These are phyloP conservation scores for Anas platyrhynchos DNA, from an alignment of 2,113 vertebrate genomes.

Conservation along the genomic window DNA sequence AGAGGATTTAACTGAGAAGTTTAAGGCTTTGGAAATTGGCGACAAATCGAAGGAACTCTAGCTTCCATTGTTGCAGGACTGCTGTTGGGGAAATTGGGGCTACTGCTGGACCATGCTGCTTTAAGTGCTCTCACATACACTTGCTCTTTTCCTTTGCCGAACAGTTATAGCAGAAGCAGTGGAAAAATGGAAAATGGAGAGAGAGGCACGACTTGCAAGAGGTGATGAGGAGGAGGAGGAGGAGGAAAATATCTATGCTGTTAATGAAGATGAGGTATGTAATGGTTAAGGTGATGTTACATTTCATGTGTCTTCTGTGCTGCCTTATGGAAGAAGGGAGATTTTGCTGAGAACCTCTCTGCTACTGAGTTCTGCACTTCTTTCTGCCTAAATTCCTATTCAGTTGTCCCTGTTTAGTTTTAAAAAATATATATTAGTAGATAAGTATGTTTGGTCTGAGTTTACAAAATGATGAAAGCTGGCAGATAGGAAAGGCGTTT, in stretches of 20 bases:
- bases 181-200: conserved; percentile 89
- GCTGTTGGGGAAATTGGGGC: neutral
- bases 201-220: conserved; percentile 80
- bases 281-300: neutral
- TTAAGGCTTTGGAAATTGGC: neutral
- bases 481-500: neutral
- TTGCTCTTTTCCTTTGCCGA: neutral
- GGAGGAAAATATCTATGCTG: conserved; percentile 90
- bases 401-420: neutral
- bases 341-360: neutral
- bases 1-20: neutral
- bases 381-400: neutral
- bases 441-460: neutral
- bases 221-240: conserved; percentile 87
- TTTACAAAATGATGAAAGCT: neutral
- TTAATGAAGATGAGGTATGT: conserved; percentile 85
- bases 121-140: neutral
- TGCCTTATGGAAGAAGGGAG: neutral
- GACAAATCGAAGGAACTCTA: neutral
- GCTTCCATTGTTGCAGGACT: neutral
- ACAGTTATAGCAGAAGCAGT: conserved; percentile 85
- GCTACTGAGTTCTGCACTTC: neutral
- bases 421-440: neutral
- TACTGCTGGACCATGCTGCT: neutral
- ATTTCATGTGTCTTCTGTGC: neutral